These are phyloP conservation scores for Apis florea DNA, from an alignment of 1,140 invertebrate species.

Conservation along the genomic window DNA sequence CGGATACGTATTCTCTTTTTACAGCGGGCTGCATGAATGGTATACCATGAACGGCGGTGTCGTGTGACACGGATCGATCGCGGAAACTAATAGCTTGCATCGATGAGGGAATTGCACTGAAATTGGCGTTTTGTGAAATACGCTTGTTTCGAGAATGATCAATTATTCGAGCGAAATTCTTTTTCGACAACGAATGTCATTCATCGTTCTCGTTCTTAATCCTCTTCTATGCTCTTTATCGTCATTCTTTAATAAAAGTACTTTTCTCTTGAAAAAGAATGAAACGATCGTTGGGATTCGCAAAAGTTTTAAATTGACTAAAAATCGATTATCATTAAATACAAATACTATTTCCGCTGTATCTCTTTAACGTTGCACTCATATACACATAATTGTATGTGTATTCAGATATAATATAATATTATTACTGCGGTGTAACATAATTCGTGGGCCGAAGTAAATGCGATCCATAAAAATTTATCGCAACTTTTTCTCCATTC, in stretches of 20 bases:
- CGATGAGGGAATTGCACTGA: slow-evolving; percentile 16
- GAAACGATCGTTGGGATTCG: too few relatives aligned
- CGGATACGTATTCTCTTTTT: slow-evolving; percentile 48
- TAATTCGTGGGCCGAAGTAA: not conserved
- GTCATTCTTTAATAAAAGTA: too few relatives aligned
- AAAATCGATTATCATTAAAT: too few relatives aligned
- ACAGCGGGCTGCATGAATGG: slow-evolving; percentile 39
- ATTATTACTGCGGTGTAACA: slow-evolving; percentile 17
- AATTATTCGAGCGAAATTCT: not conserved
- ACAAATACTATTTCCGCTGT: too few relatives aligned
- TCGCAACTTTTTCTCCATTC: slow-evolving; percentile 1
- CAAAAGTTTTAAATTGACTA: too few relatives aligned
- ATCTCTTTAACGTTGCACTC: too few relatives aligned
- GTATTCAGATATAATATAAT: not conserved
- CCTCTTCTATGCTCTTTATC: too few relatives aligned
- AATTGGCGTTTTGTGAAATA: slow-evolving; percentile 16
- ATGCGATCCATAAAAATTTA: slow-evolving; percentile 33
- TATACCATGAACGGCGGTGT: slow-evolving; percentile 40
- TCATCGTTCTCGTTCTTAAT: too few relatives aligned
- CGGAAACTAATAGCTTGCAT: slow-evolving; percentile 32
- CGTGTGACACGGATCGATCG: slow-evolving; percentile 40
- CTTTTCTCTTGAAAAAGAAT: too few relatives aligned
- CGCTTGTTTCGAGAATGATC: not conserved
- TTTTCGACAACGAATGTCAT: not conserved
- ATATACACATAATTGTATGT: too few relatives aligned